Conservation (phyloP, 2,113 vertebrate genomes). For the Hoplias malabaricus region DNA sequence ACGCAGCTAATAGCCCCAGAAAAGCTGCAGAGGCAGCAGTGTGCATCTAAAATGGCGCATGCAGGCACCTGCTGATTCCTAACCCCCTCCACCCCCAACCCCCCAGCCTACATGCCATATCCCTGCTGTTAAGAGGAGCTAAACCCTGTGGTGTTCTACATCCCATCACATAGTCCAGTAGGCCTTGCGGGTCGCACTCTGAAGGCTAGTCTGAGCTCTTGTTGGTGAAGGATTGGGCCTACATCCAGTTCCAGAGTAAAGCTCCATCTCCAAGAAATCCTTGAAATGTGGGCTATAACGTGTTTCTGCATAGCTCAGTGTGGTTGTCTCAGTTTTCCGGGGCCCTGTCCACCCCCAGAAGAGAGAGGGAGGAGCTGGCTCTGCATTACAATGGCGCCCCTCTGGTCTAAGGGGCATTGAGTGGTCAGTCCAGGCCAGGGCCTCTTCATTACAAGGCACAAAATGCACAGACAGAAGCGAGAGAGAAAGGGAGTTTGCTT, state of each 20-base stretch:
- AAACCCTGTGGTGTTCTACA: background rate
- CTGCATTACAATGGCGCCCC: constrained; percentile 74
- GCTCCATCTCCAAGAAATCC: constrained; percentile 1
- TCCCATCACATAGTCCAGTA: background rate
- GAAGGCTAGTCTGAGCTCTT: background rate
- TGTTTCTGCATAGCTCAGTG: background rate
- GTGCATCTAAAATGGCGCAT: constrained; percentile 27
- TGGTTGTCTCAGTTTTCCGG: background rate
- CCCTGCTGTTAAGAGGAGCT: background rate
- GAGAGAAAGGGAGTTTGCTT: constrained; percentile 30
- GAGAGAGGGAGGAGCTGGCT: constrained; percentile 37
- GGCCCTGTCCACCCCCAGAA: constrained; percentile 13
- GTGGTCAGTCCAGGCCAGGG: constrained; percentile 69
- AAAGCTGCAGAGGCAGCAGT: constrained; percentile 26
- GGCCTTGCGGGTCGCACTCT: background rate
- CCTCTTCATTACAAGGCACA: constrained; percentile 60
- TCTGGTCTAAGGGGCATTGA: constrained; percentile 58
- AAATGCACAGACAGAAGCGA: constrained; percentile 65
- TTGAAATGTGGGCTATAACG: constrained; percentile 27
- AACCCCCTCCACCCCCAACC: background rate
- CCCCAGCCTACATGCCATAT: background rate
- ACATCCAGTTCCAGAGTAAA: constrained; percentile 2
- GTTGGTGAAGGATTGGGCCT: constrained; percentile 27
- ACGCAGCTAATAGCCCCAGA: background rate
- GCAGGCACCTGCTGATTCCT: constrained; percentile 37